Percentiles rank a stretch among this genome's conserved stretches.
Conservation (phyloP, 2,113 vertebrate species). For the Anolis sagrei region DNA sequence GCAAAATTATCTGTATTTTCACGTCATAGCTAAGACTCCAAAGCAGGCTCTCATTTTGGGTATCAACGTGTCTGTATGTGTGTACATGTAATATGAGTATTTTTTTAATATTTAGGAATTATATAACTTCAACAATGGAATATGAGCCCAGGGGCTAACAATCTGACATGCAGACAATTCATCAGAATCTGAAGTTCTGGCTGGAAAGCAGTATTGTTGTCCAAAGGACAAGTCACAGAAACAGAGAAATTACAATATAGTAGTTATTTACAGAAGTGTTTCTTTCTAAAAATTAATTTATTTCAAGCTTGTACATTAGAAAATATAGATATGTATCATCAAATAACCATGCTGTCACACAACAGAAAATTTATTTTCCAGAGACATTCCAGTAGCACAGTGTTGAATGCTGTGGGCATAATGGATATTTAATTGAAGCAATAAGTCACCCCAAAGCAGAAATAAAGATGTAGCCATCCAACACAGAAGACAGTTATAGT, state of each 20-base stretch:
- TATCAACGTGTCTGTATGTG: too few species aligned
- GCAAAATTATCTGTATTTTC: too few species aligned
- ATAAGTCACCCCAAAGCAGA: conserved; percentile 53
- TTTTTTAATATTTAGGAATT: too few species aligned
- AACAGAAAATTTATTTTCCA: conserved; percentile 66
- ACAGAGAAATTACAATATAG: conserved; percentile 31
- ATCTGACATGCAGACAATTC: not conserved
- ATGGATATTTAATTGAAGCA: conserved; percentile 48
- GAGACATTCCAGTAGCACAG: conserved; percentile 62
- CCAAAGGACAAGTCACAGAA: conserved; percentile 32
- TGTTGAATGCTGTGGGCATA: conserved; percentile 64
- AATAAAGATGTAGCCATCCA: conserved; percentile 52
- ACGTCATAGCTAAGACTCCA: too few species aligned
- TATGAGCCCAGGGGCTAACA: not conserved
- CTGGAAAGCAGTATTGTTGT: not conserved
- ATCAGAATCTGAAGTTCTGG: not conserved
- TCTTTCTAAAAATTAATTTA: conserved; percentile 50
- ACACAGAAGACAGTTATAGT: conserved; percentile 59
- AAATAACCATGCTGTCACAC: conserved; percentile 52
- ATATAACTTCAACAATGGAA: too few species aligned
- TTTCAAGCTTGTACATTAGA: conserved; percentile 59
- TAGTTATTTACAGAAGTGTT: conserved; percentile 49
- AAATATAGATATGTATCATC: conserved; percentile 52
- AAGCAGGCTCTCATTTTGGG: not conserved
- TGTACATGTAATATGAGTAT: too few species aligned